Evolutionary conservation across 2,113 vertebrate genomes (phyloP).

Genomic region (Lycaon pictus): DNA sequence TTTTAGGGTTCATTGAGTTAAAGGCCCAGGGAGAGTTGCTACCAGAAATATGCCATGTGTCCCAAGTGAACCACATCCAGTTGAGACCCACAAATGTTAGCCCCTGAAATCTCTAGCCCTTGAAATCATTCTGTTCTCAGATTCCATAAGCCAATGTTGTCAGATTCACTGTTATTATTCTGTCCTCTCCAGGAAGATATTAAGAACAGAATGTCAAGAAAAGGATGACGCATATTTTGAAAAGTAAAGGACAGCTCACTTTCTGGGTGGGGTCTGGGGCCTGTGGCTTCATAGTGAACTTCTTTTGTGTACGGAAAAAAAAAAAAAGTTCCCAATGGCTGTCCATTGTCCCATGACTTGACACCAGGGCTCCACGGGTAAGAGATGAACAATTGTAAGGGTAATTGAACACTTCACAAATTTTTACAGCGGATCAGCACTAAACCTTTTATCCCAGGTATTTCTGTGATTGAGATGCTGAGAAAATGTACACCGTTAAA

Average conservation of each 20-base stretch:
- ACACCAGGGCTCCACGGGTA: not conserved
- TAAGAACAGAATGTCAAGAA: not conserved
- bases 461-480: slow-evolving; percentile 14
- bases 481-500: slow-evolving; percentile 47
- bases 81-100: not conserved
- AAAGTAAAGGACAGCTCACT: not conserved
- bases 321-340: not conserved
- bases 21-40: too few species aligned
- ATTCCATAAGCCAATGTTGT: not conserved
- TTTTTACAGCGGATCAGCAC: slow-evolving; percentile 47
- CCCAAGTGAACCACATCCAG: not conserved
- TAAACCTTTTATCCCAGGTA: not conserved
- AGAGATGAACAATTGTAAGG: slow-evolving; percentile 46
- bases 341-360: slow-evolving; percentile 5
- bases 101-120: not conserved
- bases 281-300: not conserved
- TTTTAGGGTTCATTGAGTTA: not conserved
- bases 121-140: not conserved
- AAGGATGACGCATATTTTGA: not conserved
- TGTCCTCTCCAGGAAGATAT: not conserved
- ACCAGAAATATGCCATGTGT: rapidly evolving
- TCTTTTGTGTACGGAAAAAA: not conserved
- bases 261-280: not conserved
- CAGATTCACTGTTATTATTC: not conserved
- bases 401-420: slow-evolving; percentile 27